Evolutionary conservation across 1,140 invertebrate genomes (phyloP), one percentile per base, ranked within the genome.

Genomic region (Zaprionus taronus): DNA sequence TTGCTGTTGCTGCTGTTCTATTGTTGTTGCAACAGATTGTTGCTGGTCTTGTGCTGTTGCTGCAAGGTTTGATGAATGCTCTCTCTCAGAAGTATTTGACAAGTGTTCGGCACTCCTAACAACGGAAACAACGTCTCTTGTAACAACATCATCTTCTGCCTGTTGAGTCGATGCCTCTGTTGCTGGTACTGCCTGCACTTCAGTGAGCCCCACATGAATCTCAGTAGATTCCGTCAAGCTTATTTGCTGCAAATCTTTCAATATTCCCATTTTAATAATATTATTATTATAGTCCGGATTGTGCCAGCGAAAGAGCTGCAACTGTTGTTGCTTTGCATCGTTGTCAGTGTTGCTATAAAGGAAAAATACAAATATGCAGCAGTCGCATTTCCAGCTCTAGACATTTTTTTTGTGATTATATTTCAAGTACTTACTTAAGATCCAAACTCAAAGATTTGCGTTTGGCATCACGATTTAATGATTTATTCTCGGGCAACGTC

Each of bases 301-400:
- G 44, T 90, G 84, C 81, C 81, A 89, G 7, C 69, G 72, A 14
- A 81, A 65, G 7, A 72, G 31, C 14, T 63, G 64, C 47, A 74
- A 47, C 9, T 80, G 67, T 1, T 38, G 49, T 20, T 69, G 28
- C 15, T 11, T 17, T 6, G 36, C 24, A 22, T 61, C 36, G 1
- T 55, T 62, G 47, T 12, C 11, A 1, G 22, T 34, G 24, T 5
- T 79, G 9, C n/a, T 51, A 64, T 2, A 38, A 66, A 34, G 9
- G 31, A 34, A 11, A 11, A 34, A 34, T 34, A 34, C 9, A 34
- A 34, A 31, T 31, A 3, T 31, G 9, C 7, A 31, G 28, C 1
- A 31, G 7, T 31, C 5, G 26, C 26, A 28, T 28, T 7, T 1
- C 6, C 26, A 28, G 28, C 28, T 31, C 28, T 31, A 2, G 2